Evolutionary conservation across 2,888 invertebrate genomes (phyloP).

Genomic region (Toxonevra muliebris): DNA sequence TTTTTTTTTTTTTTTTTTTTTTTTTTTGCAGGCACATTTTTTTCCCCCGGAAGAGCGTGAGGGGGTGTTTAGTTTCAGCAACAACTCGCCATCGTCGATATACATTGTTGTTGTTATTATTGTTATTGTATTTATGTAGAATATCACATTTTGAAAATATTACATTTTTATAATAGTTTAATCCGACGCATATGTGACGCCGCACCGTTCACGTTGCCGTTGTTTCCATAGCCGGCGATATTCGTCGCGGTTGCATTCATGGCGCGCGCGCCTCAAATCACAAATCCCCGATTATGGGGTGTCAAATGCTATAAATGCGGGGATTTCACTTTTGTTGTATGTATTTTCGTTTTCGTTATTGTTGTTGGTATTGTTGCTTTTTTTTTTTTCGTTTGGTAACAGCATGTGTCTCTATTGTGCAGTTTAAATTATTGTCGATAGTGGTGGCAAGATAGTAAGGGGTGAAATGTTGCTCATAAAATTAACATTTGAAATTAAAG

Average conservation of each 20-base stretch:
- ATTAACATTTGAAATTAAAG: too few relatives aligned
- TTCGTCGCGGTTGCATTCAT: neutral
- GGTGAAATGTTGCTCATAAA: too few relatives aligned
- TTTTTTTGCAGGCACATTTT: too few relatives aligned
- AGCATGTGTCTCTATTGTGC: conserved; percentile 36
- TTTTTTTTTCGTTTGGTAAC: conserved; percentile 28
- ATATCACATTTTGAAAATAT: conserved; percentile 34
- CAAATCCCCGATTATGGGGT: conserved; percentile 46
- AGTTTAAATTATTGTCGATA: conserved; percentile 61
- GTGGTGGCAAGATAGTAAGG: too few relatives aligned
- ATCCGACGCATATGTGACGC: conserved; percentile 60
- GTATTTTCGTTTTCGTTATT: conserved; percentile 22
- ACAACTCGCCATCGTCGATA: too few relatives aligned
- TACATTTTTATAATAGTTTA: conserved; percentile 61
- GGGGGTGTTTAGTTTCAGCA: neutral
- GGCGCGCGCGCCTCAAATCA: conserved; percentile 4
- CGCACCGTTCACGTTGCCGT: conserved; percentile 27
- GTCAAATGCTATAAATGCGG: conserved; percentile 42
- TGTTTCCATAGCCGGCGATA: neutral
- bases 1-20: too few relatives aligned
- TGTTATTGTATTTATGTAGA: neutral
- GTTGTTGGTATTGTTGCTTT: conserved; percentile 11
- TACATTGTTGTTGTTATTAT: neutral
- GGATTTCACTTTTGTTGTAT: conserved; percentile 13
- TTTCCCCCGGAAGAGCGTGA: too few relatives aligned